These are phyloP conservation scores for Arbacia lixula DNA, from an alignment of 53 echinoderm and acorn worm genomes.

Conservation along the genomic window DNA sequence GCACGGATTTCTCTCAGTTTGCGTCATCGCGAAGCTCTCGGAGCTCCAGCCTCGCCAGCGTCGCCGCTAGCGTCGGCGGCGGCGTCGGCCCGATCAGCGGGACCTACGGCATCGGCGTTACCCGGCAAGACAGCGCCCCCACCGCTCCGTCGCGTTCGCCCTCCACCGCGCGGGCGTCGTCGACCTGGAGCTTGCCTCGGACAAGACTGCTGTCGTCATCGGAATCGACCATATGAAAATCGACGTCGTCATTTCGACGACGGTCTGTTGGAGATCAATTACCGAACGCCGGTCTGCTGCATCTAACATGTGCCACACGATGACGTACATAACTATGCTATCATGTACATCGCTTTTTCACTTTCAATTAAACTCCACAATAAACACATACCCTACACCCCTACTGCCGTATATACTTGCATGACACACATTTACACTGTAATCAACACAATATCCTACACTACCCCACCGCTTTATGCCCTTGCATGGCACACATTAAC, in stretches of 20 bases:
- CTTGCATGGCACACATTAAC: background rate
- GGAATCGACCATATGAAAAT: conserved; percentile 38
- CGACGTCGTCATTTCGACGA: too few species aligned
- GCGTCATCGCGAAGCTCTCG: conserved; percentile 12
- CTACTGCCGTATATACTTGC: too few species aligned
- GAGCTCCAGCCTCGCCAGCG: conserved; percentile 40
- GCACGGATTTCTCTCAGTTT: conserved; percentile 30
- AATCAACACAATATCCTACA: background rate
- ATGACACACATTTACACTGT: too few species aligned
- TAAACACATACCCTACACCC: too few species aligned
- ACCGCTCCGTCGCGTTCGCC: conserved; percentile 5
- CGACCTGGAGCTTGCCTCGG: conserved; percentile 31
- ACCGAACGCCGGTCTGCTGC: too few species aligned
- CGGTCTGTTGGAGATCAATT: too few species aligned
- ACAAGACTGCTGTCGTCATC: conserved; percentile 14
- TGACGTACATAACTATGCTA: too few species aligned
- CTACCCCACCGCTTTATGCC: background rate
- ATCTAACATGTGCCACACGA: too few species aligned
- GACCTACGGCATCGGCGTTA: too few species aligned
- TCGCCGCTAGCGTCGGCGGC: background rate
- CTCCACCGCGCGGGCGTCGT: conserved; percentile 22
- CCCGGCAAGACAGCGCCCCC: conserved; percentile 45
- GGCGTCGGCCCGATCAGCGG: background rate
- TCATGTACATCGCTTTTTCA: too few species aligned
- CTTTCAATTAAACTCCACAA: too few species aligned